Base-by-base conservation (phyloP, 2,113 vertebrate species). In the Apaloderma vittatum region DNA sequence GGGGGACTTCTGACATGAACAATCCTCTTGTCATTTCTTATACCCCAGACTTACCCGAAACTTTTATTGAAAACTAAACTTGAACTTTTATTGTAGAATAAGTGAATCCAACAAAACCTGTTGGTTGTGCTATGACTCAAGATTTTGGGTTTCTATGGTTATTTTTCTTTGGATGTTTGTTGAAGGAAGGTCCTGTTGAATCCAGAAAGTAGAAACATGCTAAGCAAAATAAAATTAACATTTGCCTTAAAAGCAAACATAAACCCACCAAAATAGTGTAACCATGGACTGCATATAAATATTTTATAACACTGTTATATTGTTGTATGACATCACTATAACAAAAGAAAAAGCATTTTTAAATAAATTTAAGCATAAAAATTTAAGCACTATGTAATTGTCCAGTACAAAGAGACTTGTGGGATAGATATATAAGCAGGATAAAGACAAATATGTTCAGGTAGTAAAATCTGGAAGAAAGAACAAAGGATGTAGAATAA, bases 271-370 rank as follows among this genome's bases (percentile, higher is more conserved):
- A 68, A 91, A 51, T 3, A 43, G 3, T 15, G 11, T 37, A 71
- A 46, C 2, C 2, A n/a, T 0, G 2, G 3, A 6, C 13, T 29
- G 2, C 6, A 43, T 30, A 37, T 12, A 74, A 52, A 4, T 11
- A 75, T 67, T 68, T 88, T 71, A 16, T 71, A 67, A 22, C 1
- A 9, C 6, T 45, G 13, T n/a, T 12, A 13, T 37, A 6, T 2
- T 76, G 22, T 6, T 34, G 17, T 48, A 11, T 51, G 36, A 11
- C 20, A 29, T 40, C 26, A 45, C 3, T 30, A 4, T 18, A 49
- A 43, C 2, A 17, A 5, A 54, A 5, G 14, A 37, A 87, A 59
- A 36, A 13, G 0, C 0, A 29, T 13, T 63, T 43, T 59, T 61
- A 54, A 62, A 78, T 11, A 82, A 75, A 54, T 3, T 1, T 46